Base-by-base conservation (phyloP, 1,140 invertebrate species). In the Drosophila albomicans region DNA sequence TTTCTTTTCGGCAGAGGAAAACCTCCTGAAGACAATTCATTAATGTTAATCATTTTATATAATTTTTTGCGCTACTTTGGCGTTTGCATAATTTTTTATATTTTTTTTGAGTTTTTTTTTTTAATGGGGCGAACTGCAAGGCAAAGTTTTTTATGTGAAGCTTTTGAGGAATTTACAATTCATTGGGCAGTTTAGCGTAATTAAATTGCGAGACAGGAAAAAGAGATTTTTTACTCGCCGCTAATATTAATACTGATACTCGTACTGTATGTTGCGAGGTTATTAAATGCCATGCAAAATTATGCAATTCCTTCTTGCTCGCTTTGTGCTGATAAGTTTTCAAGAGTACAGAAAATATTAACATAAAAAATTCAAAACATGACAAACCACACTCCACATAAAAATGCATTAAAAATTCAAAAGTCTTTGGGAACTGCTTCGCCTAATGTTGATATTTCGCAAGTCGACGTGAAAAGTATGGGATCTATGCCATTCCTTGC, bases 1-100 rank as follows among this genome's bases (percentile, higher is more conserved):
- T 75, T 81, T 81, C 75, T 56, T 75, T 76, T 70, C 49, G 54
- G n/a, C 68, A 64, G 61, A 45, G 15, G 62, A 63, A 57, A 57
- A 54, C 51, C 56, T 48, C 6, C 57, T 52, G 67, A 65, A 66
- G 71, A 78, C 84, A 84, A 87, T 87, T 84, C 84, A 91, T 91
- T 91, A 91, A 91, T 91, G 88, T 69, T 85, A 91, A 91, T 91
- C 78, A 91, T 91, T 91, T 90, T 80, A 79, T 80, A 87, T 86
- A 79, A 78, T 76, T 82, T 64, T 43, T 62, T 51, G 6, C 74
- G 46, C 58, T 68, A 58, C 69, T 67, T 67, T 48, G 48, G 35
- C 59, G 64, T 63, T 72, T 85, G 81, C 81, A 91, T 88, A 81
- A 81, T 74, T 78, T 79, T 80, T 58, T 20, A 57, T 58, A 38